Evolutionary conservation across 2,113 vertebrate species (phyloP), one percentile per base, ranked within the genome.

Genomic region (Rhagologus leucostigma): DNA sequence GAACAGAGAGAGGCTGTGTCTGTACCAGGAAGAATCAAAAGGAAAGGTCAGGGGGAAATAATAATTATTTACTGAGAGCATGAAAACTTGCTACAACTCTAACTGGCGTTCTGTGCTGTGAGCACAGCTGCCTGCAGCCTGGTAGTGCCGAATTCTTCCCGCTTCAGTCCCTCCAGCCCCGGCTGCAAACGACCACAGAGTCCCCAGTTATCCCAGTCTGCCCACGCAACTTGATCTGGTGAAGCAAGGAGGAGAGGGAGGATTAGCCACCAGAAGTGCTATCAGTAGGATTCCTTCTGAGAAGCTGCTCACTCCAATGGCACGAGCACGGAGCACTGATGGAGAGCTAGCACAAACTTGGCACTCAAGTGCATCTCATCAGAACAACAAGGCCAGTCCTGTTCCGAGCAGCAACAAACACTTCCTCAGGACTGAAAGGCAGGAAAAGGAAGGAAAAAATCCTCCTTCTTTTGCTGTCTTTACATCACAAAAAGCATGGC

Each of bases 1-100:
- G 96, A 96, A 96, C 95, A 97, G 95, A 97, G 96, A 97, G 96
- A 67, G 78, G 96, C 96, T 97, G 98, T 98, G 98, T 98, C 97
- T 98, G 95, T 90, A 96, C 92, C 78, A 96, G 80, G 96, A 89
- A 95, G 93, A 96, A 96, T 94, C 94, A 92, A 96, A 97, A 96
- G 68, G 96, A 93, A 95, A 87, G 84, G 53, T 95, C 93, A 94
- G 68, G 62, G 89, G 91, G 71, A 96, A 87, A 91, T 90, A 76
- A 94, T 90, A 47, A 91, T 87, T 84, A 84, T 80, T 90, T 88
- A 84, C 56, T 33, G 64, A 74, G 75, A 94, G 85, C 87, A 94
- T 50, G 63, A 84, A 91, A 85, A 84, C 32, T 80, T 71, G 63
- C 49, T 84, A 80, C 65, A 84, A 86, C 7, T 35, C 62, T 87